A percentile compares a stretch with the other conserved stretches of the same genome.
Conservation (phyloP, 1,140 invertebrate genomes). For the Magallana ariakensis region DNA sequence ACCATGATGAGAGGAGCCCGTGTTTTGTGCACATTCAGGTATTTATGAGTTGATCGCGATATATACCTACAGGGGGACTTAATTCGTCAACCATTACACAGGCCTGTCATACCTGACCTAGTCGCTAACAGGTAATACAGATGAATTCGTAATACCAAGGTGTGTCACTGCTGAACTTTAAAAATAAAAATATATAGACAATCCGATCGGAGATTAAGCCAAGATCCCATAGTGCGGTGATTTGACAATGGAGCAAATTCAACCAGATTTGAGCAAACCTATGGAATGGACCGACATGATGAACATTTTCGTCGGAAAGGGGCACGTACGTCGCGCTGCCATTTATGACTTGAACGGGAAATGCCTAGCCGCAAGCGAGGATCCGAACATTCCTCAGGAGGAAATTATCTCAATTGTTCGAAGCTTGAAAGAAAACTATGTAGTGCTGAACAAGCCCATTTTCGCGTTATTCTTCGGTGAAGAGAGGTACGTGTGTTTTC, state of each 20-base stretch:
- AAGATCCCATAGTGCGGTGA: background rate
- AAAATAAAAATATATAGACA: background rate
- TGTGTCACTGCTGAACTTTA: constrained; percentile 12
- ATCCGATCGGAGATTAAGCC: background rate
- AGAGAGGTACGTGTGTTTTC: constrained; percentile 54
- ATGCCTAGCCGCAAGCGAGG: constrained; percentile 48
- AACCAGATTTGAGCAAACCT: background rate
- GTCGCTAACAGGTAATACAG: constrained; percentile 24
- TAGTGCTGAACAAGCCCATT: constrained; percentile 47
- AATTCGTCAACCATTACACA: constrained; percentile 21
- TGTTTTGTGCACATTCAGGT: background rate
- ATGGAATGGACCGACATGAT: constrained; percentile 58
- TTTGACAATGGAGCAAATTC: background rate
- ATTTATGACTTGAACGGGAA: constrained; percentile 57
- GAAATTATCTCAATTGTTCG: constrained; percentile 52
- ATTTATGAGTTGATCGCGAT: background rate
- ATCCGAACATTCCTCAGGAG: constrained; percentile 50
- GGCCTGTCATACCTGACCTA: constrained; percentile 32
- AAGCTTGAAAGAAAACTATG: constrained; percentile 47
- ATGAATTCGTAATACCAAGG: background rate
- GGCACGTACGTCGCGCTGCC: constrained; percentile 52
- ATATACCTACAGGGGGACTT: background rate
- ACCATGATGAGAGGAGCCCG: too few species aligned
- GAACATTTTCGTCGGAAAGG: constrained; percentile 53
- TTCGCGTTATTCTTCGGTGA: constrained; percentile 58